Evolutionary conservation across 2,888 invertebrate genomes (phyloP), one percentile per base, ranked within the genome.

Genomic region (Stenotaenia linearis): DNA sequence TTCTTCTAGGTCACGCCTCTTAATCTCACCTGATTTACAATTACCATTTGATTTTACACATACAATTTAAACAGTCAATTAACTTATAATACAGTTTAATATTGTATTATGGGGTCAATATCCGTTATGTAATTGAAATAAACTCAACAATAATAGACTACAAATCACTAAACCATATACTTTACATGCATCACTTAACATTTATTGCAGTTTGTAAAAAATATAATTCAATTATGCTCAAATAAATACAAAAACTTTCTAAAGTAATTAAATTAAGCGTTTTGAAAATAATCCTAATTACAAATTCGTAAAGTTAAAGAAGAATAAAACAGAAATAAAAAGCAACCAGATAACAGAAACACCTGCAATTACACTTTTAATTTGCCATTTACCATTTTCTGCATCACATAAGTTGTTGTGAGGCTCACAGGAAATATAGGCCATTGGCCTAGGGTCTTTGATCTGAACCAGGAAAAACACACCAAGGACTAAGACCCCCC

Each of bases 381-480:
- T 69, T 69, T 28, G n/a, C 12, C 69, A 4, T 69, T 69, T 50
- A 50, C 18, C 50, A 21, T 50, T 61, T 69, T 69, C 69, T 69
- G 69, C 69, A 28, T 69, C 69, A 69, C 69, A 69, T 69, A 28
- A 28, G 21, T 18, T 23, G 56, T 23, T 23, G 18, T 56, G 69
- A 69, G n/a, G 28, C 69, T 69, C 28, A 23, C 69, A n/a, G 69
- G 28, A 69, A 69, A 69, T 69, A n/a, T 69, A 5, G 25, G 69
- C 69, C 69, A 69, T 28, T 69, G 69, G 69, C 69, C 69, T 69
- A n/a, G 69, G 69, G 69, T 69, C 69, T 69, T 69, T 69, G 69
- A 69, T 69, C 69, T 69, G 69, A 69, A 69, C 69, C 69, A 69
- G 69, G 69, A 69, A 69, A 69, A 69, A 69, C 69, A 25, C 28